These are phyloP conservation scores for Noctua pronuba DNA, from an alignment of 2,888 invertebrate species.

Conservation along the genomic window DNA sequence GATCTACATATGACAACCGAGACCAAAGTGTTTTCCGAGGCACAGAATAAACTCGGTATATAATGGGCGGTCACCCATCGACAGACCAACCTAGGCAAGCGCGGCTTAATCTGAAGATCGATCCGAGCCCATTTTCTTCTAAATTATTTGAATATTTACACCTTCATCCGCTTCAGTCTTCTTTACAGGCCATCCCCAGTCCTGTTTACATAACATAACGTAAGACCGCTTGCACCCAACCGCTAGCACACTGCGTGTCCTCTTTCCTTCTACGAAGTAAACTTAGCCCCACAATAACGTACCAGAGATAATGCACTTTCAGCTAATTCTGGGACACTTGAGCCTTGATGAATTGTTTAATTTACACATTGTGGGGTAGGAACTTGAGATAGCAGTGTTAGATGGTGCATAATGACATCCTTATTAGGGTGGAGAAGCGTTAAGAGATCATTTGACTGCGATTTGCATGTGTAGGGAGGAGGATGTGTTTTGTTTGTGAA, in stretches of 20 bases:
- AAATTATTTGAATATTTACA: too few species aligned
- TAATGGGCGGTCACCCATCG: too few species aligned
- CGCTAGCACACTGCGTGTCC: conserved; percentile 74
- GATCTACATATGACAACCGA: too few species aligned
- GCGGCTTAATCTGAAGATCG: too few species aligned
- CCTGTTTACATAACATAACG: conserved; percentile 72
- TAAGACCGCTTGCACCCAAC: conserved; percentile 71
- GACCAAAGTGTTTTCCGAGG: too few species aligned
- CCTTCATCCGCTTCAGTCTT: conserved; percentile 2
- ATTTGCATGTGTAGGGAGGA: conserved; percentile 57
- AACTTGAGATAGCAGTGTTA: conserved; percentile 59
- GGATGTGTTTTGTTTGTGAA: conserved; percentile 31
- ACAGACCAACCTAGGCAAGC: too few species aligned
- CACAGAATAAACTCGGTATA: too few species aligned
- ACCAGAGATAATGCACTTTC: conserved; percentile 71
- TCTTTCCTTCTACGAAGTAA: conserved; percentile 77
- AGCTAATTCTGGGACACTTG: conserved; percentile 71
- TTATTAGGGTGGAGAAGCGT: conserved; percentile 55
- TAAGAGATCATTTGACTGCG: conserved; percentile 57
- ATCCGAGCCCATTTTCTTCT: too few species aligned
- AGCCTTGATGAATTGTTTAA: conserved; percentile 73
- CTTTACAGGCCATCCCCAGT: conserved; percentile 36
- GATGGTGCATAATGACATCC: conserved; percentile 62
- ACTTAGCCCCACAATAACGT: conserved; percentile 73
- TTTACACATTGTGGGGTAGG: conserved; percentile 61